A percentile compares a stretch with the other conserved stretches of the same genome.
These are phyloP conservation scores for Onychostruthus taczanowskii DNA, from an alignment of 2,113 vertebrate species.

Conservation along the genomic window DNA sequence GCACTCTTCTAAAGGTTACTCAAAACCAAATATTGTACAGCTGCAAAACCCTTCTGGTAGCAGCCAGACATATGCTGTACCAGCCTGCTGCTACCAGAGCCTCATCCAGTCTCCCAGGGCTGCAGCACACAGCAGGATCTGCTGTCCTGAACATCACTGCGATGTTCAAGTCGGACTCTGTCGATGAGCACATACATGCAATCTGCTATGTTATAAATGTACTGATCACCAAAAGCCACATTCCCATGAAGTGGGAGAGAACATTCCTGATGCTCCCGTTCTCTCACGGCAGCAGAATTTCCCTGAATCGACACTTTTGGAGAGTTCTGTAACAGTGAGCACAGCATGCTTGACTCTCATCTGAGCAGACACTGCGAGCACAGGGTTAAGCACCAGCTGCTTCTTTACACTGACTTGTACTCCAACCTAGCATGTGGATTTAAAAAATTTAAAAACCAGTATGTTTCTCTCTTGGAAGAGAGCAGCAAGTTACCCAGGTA, in stretches of 20 bases:
- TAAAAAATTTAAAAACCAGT: neutral
- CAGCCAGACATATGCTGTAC: neutral
- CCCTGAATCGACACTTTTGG: neutral
- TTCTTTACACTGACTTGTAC: neutral
- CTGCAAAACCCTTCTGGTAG: neutral
- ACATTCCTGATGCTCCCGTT: neutral
- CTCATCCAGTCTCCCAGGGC: neutral
- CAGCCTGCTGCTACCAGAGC: neutral
- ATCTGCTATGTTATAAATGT: neutral
- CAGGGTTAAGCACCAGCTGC: neutral
- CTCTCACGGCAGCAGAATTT: neutral
- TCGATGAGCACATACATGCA: neutral
- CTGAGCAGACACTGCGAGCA: neutral
- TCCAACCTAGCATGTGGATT: neutral
- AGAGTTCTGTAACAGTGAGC: neutral
- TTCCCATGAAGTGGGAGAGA: neutral
- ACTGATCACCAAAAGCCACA: neutral
- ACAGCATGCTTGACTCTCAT: neutral
- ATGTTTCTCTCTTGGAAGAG: neutral
- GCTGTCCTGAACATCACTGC: neutral
- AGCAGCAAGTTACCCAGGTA: neutral
- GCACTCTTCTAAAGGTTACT: neutral
- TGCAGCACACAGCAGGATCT: neutral
- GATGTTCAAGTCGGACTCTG: neutral
- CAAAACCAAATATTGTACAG: neutral